These are phyloP conservation scores for Capitella teleta DNA, from an alignment of 1,140 invertebrate species.

Conservation along the genomic window DNA sequence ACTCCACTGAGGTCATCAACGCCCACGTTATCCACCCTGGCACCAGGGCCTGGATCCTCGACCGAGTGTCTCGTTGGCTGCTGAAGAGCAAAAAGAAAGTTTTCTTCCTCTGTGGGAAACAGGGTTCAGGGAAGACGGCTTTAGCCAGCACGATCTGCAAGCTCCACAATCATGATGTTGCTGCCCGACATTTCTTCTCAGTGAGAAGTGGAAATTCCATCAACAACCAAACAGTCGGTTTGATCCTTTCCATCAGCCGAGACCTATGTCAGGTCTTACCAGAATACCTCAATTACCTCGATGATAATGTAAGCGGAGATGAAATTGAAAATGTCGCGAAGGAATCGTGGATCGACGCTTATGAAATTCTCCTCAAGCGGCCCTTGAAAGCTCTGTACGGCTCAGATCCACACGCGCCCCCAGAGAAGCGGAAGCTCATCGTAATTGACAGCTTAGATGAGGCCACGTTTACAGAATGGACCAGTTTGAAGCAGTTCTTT, in stretches of 20 bases:
- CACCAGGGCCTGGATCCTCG: constrained; percentile 3
- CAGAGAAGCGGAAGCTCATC: not conserved
- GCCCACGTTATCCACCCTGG: constrained; percentile 7
- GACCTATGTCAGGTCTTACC: constrained; percentile 3
- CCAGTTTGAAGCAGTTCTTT: not conserved
- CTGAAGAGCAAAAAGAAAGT: not conserved
- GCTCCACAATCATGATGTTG: constrained; percentile 1
- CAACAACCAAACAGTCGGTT: not conserved
- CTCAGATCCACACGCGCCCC: not conserved
- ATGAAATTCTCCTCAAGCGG: not conserved
- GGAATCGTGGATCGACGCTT: not conserved
- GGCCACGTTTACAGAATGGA: not conserved
- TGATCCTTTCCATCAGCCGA: not conserved
- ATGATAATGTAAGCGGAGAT: not conserved
- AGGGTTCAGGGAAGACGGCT: constrained; percentile 5
- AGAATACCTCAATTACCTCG: constrained; percentile 6
- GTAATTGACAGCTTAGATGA: constrained; percentile 1
- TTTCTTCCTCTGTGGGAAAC: not conserved
- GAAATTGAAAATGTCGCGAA: not conserved
- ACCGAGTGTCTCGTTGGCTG: not conserved
- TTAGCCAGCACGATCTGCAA: constrained; percentile 4
- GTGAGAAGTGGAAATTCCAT: not conserved
- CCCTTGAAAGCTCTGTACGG: constrained; percentile 5
- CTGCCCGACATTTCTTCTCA: constrained; percentile 1
- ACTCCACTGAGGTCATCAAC: not conserved